Base-by-base conservation (phyloP, 1,140 invertebrate species). In the Tetraneura akinire region DNA sequence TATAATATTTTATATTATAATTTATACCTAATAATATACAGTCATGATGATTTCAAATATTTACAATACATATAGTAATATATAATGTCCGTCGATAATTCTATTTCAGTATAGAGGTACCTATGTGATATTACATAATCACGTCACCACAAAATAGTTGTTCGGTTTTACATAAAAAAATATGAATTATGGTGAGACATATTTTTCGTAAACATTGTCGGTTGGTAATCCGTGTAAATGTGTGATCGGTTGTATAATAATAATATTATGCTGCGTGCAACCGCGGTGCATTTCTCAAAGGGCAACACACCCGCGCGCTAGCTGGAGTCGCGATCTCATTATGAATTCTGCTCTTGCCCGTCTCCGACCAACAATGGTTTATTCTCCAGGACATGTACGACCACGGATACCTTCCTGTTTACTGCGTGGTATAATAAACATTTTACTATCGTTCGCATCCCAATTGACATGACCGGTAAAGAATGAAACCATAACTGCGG, bases 281-380 rank as follows among this genome's bases (percentile, higher is more conserved):
- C 64, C 21, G 9, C 47, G 26, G 74, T 60, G 37, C 74, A 78
- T 78, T 78, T 78, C 23, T 78, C 74, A 78, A 78, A 78, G 74
- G 74, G 74, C 74, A 78, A 78, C 74, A 78, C 74, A 78, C 74
- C 74, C 74, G 74, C 74, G 18, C 45, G 23, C 23, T 3, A 10
- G 23, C 23, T 3, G 23, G 55, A 29, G 57, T 23, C 51, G 51
- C 29, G 51, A 13, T 78, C 74, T 78, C 74, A 78, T 78, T 78
- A 78, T 21, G 53, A 78, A 78, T 78, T 78, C 74, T 78, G 74
- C 74, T 78, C 74, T 78, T 57, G 74, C 74, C 74, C 74, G 53
- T 78, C 62, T 57, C 37, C 42, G 16, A 60, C 74, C 74, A 78
- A 78, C 74, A 78, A 78, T 78, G 74, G 74, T 78, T 57, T 55